Conservation (phyloP, 2,797 vertebrate species). For the Sebastes minor region DNA sequence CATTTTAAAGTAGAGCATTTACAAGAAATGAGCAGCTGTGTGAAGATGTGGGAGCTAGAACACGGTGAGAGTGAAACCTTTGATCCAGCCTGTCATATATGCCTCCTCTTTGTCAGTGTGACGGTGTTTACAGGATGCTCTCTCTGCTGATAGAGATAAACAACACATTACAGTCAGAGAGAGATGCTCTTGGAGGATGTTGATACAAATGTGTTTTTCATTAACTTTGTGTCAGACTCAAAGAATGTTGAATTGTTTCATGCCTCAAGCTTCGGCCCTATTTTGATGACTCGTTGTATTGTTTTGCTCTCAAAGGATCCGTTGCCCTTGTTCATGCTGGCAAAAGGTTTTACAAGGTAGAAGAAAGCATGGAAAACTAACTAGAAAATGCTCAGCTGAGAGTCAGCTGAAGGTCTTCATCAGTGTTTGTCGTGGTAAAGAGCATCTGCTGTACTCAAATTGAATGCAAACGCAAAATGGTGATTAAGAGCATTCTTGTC, state of each 20-base stretch:
- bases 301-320: background rate
- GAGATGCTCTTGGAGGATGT: background rate
- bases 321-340: background rate
- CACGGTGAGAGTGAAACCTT: constrained; percentile 4
- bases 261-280: background rate
- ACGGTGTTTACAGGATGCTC: background rate
- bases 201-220: constrained; percentile 27
- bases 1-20: background rate
- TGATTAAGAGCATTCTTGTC: background rate
- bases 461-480: background rate
- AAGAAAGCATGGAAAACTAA: constrained; percentile 7
- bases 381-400: background rate
- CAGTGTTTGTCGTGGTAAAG: background rate
- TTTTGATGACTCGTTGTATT: background rate
- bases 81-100: background rate
- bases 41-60: background rate
- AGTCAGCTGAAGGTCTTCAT: background rate
- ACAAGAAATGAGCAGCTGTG: background rate
- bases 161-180: background rate
- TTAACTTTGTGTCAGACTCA: constrained; percentile 28
- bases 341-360: constrained; percentile 4
- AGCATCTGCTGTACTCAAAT: background rate
- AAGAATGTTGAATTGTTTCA: constrained; percentile 37
- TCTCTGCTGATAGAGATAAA: background rate
- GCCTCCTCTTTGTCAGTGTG: background rate